Conservation (phyloP, 2,797 vertebrate genomes). For the Leptoclinus maculatus region DNA sequence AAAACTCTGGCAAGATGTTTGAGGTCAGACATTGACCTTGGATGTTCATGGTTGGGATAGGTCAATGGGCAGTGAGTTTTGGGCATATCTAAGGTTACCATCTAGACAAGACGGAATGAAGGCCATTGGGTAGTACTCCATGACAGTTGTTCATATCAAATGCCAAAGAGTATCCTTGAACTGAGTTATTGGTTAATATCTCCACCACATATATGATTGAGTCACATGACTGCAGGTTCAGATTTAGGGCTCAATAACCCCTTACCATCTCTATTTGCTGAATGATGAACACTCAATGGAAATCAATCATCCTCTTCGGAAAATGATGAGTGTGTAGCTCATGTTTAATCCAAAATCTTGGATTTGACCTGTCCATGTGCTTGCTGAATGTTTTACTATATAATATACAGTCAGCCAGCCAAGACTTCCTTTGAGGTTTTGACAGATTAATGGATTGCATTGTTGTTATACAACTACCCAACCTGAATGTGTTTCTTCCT, state of each 20-base stretch:
- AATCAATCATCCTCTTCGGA: background rate
- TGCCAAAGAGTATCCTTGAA: background rate
- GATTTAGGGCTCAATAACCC: background rate
- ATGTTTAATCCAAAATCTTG: background rate
- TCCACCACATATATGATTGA: background rate
- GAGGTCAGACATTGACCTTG: background rate
- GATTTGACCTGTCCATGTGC: background rate
- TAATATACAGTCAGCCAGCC: background rate
- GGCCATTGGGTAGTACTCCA: background rate
- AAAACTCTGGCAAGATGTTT: background rate
- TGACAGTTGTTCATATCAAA: background rate
- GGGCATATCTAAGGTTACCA: background rate
- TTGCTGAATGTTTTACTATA: background rate
- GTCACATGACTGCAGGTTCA: background rate
- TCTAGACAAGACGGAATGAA: background rate
- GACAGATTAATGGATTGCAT: conserved; percentile 36
- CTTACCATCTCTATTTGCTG: background rate
- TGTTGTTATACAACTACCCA: conserved; percentile 32
- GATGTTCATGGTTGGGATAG: background rate
- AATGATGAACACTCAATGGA: background rate
- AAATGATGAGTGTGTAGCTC: background rate
- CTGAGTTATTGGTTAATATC: background rate
- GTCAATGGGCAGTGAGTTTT: background rate
- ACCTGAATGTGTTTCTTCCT: conserved; percentile 28
- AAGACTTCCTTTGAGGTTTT: conserved; percentile 3